Evolutionary conservation across 2,888 invertebrate genomes (phyloP).

Genomic region (Metopia argyrocephala): DNA sequence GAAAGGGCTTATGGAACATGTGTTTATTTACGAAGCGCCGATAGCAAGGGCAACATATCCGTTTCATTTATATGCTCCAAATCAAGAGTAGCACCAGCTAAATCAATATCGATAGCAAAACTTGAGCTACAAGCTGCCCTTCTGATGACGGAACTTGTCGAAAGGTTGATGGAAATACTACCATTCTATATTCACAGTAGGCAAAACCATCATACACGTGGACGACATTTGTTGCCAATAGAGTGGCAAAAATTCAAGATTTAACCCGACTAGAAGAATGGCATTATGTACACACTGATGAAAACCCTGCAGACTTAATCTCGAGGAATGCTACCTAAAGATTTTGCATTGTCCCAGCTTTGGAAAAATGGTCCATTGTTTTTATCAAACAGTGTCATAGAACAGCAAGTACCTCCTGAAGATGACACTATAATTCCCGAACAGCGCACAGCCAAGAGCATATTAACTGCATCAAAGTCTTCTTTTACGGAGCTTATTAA

Average conservation of each 20-base stretch:
- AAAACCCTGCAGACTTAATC: conserved; percentile 20
- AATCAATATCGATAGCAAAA: neutral
- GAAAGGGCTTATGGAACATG: neutral
- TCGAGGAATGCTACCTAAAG: neutral
- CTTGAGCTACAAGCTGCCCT: neutral
- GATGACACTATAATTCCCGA: conserved; percentile 15
- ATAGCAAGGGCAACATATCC: neutral
- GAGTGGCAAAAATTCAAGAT: conserved; percentile 25
- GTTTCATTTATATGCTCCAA: neutral
- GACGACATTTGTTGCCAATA: conserved; percentile 12
- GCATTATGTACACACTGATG: conserved; percentile 7
- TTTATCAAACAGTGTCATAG: neutral
- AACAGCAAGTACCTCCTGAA: neutral
- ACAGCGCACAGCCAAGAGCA: conserved; percentile 1
- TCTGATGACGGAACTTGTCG: neutral
- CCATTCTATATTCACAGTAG: neutral
- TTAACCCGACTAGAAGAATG: conserved; percentile 8
- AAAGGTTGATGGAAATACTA: neutral
- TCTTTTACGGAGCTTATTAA: neutral
- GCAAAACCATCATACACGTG: conserved; percentile 2
- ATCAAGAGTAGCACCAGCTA: neutral
- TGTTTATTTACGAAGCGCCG: neutral
- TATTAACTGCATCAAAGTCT: neutral
- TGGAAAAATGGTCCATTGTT: neutral
- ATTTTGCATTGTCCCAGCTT: neutral